Percentiles rank a stretch among this genome's conserved stretches.
These are phyloP conservation scores for Drosophila mayri DNA, from an alignment of 1,140 invertebrate genomes.

Conservation along the genomic window DNA sequence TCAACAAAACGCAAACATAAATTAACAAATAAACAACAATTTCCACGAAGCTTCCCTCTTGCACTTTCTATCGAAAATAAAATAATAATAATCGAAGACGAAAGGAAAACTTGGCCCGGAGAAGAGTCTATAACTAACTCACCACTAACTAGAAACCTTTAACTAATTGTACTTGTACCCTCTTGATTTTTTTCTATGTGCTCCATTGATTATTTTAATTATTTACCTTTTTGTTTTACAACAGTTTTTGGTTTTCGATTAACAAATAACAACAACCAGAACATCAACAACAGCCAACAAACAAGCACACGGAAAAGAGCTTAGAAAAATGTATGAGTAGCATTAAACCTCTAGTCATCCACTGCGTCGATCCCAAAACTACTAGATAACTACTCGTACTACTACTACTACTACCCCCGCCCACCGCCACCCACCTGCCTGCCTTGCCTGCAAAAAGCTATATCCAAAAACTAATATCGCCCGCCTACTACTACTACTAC, in stretches of 20 bases:
- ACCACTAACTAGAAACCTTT: slow-evolving; percentile 25
- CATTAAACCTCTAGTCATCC: slow-evolving; percentile 27
- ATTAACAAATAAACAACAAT: slow-evolving; percentile 38
- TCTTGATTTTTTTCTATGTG: slow-evolving; percentile 21
- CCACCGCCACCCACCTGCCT: slow-evolving; percentile 52
- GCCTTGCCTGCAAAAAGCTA: slow-evolving; percentile 47
- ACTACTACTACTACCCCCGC: slow-evolving; percentile 22
- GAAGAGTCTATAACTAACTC: slow-evolving; percentile 25
- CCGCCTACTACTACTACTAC: slow-evolving; percentile 29
- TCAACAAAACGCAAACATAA: slow-evolving; percentile 47
- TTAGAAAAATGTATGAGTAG: slow-evolving; percentile 45
- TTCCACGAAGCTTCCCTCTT: slow-evolving; percentile 43
- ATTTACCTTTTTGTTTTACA: slow-evolving; percentile 35
- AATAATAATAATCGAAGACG: slow-evolving; percentile 10
- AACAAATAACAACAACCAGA: slow-evolving; percentile 51
- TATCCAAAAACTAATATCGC: slow-evolving; percentile 49
- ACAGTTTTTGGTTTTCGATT: slow-evolving; percentile 41
- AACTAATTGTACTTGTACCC: slow-evolving; percentile 14
- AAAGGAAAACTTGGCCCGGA: slow-evolving; percentile 33
- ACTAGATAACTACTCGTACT: slow-evolving; percentile 21
- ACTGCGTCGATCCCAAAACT: slow-evolving; percentile 35
- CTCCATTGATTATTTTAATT: slow-evolving; percentile 22
- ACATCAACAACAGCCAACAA: slow-evolving; percentile 48
- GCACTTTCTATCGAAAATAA: slow-evolving; percentile 34
- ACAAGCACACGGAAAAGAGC: slow-evolving; percentile 45